These are phyloP conservation scores for Agrenia bidenticulata DNA, from an alignment of 2,888 invertebrate genomes.

Conservation along the genomic window DNA sequence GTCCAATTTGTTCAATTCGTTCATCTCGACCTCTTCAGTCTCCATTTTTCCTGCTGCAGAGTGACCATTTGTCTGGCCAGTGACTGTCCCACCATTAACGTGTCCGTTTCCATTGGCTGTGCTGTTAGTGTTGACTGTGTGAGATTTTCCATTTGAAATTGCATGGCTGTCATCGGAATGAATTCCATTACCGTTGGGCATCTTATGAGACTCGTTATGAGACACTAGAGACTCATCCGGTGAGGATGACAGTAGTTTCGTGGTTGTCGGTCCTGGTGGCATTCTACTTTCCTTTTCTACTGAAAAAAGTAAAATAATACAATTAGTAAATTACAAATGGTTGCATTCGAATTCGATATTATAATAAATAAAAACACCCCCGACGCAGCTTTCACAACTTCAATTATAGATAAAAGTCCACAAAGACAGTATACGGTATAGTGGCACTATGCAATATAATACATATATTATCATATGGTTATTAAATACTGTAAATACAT, in stretches of 20 bases:
- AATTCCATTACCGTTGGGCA: constrained; percentile 17
- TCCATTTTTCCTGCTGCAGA: constrained; percentile 11
- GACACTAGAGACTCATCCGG: constrained; percentile 37
- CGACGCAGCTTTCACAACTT: too few relatives aligned
- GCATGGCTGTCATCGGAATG: neutral
- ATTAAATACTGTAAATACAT: too few relatives aligned
- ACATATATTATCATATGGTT: too few relatives aligned
- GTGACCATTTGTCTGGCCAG: constrained; percentile 25
- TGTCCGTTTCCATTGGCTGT: constrained; percentile 24
- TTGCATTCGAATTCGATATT: neutral
- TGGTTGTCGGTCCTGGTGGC: constrained; percentile 50
- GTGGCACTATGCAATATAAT: too few relatives aligned
- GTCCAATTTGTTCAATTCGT: constrained; percentile 34
- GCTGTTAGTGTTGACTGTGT: neutral
- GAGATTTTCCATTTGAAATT: constrained; percentile 17
- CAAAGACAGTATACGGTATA: too few relatives aligned
- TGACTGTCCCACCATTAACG: constrained; percentile 20
- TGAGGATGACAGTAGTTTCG: constrained; percentile 45
- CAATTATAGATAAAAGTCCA: too few relatives aligned
- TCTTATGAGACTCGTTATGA: constrained; percentile 30
- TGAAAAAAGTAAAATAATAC: neutral
- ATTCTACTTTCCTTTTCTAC: constrained; percentile 23
- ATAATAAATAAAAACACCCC: neutral
- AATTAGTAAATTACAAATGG: too few relatives aligned
- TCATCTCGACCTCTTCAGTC: constrained; percentile 20